Evolutionary conservation across 2,888 invertebrate species (phyloP), one percentile per base, ranked within the genome.

Genomic region (Noctua fimbriata): DNA sequence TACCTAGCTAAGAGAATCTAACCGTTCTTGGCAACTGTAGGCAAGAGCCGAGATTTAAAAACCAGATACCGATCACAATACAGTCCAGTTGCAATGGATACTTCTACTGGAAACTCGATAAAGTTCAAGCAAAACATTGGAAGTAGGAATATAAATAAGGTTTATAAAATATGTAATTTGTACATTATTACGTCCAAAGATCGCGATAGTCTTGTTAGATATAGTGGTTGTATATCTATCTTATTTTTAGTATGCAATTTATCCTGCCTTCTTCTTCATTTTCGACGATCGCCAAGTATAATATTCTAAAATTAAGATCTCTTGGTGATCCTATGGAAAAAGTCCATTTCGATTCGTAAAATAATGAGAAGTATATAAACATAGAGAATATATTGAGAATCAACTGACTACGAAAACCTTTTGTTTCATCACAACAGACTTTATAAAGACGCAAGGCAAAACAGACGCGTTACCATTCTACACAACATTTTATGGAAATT

Each of bases 1-100:
- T 58, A 63, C 60, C 52, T 44, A 28, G 52, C 75, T 75, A 47
- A 74, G 47, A 79, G 52, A 74, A 85, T 76, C 71, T 41, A 36
- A 63, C 69, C 58, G 73, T 60, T 76, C 65, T 85, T 85, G 87
- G 84, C 85, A 84, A 60, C 69, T 72, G 73, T 41, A 79, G 65
- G 71, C 76, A 76, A 58, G 60, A 87, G 67, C 70, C 36, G 49
- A 83, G 79, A 85, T 87, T 87, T 74, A 58, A 65, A 72, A 76
- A 70, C 18, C 36, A 74, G 84, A 84, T 87, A 74, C 21, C 24
- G 10, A 70, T 84, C 67, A 72, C 76, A 74, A 74, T 60, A 76
- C 66, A 44, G 79, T 82, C 52, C 76, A 67, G 63, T 74, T 79
- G 71, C 73, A 73, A 41, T n/a, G 60, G 49, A 78, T 73, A 75